Conservation (phyloP, 1,140 invertebrate genomes). For the Ctenoplectra terminalis region DNA sequence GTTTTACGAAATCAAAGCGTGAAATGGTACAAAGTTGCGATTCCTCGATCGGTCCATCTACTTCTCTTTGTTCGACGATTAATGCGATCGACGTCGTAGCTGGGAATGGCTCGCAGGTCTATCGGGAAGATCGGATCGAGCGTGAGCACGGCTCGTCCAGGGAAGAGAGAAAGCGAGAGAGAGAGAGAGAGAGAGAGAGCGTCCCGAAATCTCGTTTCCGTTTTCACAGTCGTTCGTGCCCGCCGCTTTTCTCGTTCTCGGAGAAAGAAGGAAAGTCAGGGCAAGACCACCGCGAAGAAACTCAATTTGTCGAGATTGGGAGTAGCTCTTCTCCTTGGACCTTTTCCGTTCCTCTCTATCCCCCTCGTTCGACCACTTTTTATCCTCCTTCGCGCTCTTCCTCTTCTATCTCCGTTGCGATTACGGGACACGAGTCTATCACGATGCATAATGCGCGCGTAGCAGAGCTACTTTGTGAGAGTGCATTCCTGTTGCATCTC, state of each 20-base stretch:
- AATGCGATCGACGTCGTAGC: constrained; percentile 16
- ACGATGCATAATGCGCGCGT: constrained; percentile 40
- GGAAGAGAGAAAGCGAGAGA: not conserved
- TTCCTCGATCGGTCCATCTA: not conserved
- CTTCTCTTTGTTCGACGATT: not conserved
- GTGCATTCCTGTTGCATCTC: not conserved
- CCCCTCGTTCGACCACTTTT: not conserved
- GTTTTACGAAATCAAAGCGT: not conserved
- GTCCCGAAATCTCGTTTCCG: constrained; percentile 54
- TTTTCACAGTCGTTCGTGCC: constrained; percentile 35
- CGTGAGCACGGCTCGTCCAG: constrained; percentile 1
- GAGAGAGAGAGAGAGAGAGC: not conserved
- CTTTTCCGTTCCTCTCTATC: constrained; percentile 40
- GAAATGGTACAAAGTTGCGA: not conserved
- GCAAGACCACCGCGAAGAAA: constrained; percentile 39
- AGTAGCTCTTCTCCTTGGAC: constrained; percentile 15
- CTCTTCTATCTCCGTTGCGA: constrained; percentile 36
- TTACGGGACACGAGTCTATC: constrained; percentile 28
- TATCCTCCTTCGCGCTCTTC: constrained; percentile 14
- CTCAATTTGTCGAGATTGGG: constrained; percentile 57
- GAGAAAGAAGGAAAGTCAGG: constrained; percentile 6
- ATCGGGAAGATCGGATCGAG: constrained; percentile 4
- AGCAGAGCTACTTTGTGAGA: not conserved
- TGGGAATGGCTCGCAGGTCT: not conserved
- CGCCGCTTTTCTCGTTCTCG: not conserved